Percentiles rank a stretch among this genome's conserved stretches.
These are phyloP conservation scores for Trisateles emortualis DNA, from an alignment of 2,888 invertebrate genomes.

Conservation along the genomic window DNA sequence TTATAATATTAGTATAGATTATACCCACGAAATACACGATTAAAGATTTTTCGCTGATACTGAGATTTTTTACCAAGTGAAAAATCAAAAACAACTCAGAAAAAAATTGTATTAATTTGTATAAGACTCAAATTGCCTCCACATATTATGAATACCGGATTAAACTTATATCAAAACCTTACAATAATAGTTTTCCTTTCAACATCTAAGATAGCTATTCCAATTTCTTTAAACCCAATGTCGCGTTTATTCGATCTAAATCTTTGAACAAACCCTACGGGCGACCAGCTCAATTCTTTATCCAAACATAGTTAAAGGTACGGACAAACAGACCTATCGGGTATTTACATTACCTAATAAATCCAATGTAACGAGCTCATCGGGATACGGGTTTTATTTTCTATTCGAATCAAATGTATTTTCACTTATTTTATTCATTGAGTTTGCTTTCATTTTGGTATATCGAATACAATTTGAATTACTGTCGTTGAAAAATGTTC, in stretches of 20 bases:
- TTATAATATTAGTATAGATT: too few species aligned
- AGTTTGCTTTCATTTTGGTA: not conserved
- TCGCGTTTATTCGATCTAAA: constrained; percentile 21
- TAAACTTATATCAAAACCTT: too few species aligned
- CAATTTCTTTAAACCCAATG: constrained; percentile 1
- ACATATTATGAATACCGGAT: too few species aligned
- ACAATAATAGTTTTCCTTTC: not conserved
- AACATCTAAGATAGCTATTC: not conserved
- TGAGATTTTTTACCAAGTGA: too few species aligned
- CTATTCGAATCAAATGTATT: not conserved
- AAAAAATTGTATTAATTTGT: too few species aligned
- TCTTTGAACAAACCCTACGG: constrained; percentile 53
- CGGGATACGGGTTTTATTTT: constrained; percentile 48
- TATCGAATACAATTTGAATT: not conserved
- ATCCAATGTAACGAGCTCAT: constrained; percentile 69
- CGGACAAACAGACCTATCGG: constrained; percentile 58
- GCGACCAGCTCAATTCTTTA: constrained; percentile 59
- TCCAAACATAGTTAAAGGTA: constrained; percentile 74
- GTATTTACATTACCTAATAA: constrained; percentile 73
- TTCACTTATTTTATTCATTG: not conserved
- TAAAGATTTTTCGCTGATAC: too few species aligned
- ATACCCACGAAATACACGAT: too few species aligned
- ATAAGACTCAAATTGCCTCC: too few species aligned
- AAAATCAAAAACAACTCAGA: too few species aligned
- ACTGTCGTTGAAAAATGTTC: not conserved